Evolutionary conservation across 1,140 invertebrate genomes (phyloP), one percentile per base, ranked within the genome.

Genomic region (Papilio glaucus): DNA sequence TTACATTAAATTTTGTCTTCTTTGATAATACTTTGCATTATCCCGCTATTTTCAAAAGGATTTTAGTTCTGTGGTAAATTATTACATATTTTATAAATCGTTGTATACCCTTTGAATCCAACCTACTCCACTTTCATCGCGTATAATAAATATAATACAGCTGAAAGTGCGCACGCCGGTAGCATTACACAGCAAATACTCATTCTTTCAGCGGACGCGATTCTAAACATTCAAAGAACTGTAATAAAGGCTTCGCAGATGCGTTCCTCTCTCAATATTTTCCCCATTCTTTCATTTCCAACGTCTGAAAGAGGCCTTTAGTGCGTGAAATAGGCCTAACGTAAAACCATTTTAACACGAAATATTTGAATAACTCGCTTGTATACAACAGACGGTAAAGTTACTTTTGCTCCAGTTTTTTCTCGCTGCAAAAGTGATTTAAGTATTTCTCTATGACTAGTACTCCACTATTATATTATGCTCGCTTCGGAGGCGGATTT

Each of bases 221-320:
- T 68, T 68, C 65, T 68, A 68, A 68, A 68, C 41, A 68, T 68
- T 49, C 39, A 68, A 68, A 68, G 65, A 68, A 68, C 21, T 65
- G 41, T 68, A 68, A 68, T 68, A 68, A 68, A 45, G 65, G 39
- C 9, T 45, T 57, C 38, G 41, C 41, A 49, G 65, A 45, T 68
- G 65, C 65, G 39, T 68, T 68, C 24, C 65, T 41, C 63, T 68
- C 65, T 45, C 65, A 68, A 68, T 68, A 68, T 68, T 68, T 65
- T 45, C 24, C 12, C 41, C 65, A 68, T 68, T 68, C 65, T 68
- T 68, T 68, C 65, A 68, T 68, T 68, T 42, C 41, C 9, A 67
- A 29, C 57, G 45, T 41, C 24, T 68, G 65, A 68, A 68, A 68
- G 41, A 68, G 24, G 65, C 65, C 62, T 68, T 45, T 45, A 68